phyloP scores from a whole-genome alignment of 2,888 invertebrate species.

The Noctuana brunneofusca region DNA sequence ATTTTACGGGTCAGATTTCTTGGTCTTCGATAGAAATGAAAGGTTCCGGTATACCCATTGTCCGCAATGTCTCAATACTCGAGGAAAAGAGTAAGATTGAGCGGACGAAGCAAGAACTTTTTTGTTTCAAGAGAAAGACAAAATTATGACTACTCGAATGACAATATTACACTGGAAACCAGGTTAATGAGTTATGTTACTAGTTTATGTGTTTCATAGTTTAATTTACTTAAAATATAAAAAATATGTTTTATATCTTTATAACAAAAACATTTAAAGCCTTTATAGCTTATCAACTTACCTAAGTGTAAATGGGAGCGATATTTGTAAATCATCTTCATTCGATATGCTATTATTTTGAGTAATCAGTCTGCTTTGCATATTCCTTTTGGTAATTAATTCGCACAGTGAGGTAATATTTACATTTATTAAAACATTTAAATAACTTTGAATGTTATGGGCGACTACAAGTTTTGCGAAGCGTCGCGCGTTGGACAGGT shows the following conservation, averaged over 20 bases:
- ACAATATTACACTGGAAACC: background rate
- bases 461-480: background rate
- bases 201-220: background rate
- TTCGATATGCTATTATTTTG: conserved; percentile 1
- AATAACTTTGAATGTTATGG: background rate
- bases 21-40: too few relatives aligned
- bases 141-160: too few relatives aligned
- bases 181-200: background rate
- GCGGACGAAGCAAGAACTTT: too few relatives aligned
- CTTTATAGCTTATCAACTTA: background rate
- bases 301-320: conserved; percentile 2
- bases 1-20: too few relatives aligned
- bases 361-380: background rate
- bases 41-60: too few relatives aligned
- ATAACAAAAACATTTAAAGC: background rate
- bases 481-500: background rate
- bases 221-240: background rate
- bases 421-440: background rate
- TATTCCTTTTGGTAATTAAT: conserved; percentile 7
- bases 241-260: too few relatives aligned
- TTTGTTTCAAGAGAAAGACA: too few relatives aligned
- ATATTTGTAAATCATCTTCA: conserved; percentile 3
- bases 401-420: conserved; percentile 2
- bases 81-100: too few relatives aligned
- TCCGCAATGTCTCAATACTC: too few relatives aligned